These are phyloP conservation scores for Prionace glauca DNA, from an alignment of 2,797 vertebrate species.

Conservation along the genomic window DNA sequence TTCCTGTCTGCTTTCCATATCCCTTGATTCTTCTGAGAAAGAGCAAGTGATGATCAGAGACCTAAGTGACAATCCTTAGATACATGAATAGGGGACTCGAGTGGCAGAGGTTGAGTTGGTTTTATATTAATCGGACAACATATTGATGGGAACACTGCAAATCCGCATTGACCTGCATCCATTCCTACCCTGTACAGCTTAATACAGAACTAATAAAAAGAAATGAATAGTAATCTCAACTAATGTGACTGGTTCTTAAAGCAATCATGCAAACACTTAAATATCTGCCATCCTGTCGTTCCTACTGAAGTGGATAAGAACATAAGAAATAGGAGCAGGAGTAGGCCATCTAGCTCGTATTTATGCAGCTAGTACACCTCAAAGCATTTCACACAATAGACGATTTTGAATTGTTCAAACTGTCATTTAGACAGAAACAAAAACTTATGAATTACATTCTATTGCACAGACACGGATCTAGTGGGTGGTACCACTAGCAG, in stretches of 20 bases:
- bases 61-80: not conserved
- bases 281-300: too few species aligned
- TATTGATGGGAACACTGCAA: not conserved
- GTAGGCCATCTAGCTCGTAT: too few species aligned
- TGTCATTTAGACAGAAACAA: not conserved
- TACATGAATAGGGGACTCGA: not conserved
- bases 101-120: not conserved
- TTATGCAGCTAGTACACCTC: not conserved
- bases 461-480: not conserved
- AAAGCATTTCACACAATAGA: not conserved
- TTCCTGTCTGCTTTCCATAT: too few species aligned
- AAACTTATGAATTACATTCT: not conserved
- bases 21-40: too few species aligned
- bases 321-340: too few species aligned
- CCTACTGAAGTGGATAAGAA: too few species aligned
- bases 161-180: not conserved
- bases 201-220: not conserved
- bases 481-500: not conserved
- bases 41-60: not conserved
- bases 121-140: not conserved
- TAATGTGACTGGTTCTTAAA: too few species aligned
- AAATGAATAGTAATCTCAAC: not conserved
- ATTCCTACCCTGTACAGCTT: not conserved
- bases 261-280: too few species aligned
- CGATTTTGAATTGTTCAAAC: not conserved